phyloP scores from a whole-genome alignment of 2,797 vertebrate genomes.

The Melanotaenia boesemani region DNA sequence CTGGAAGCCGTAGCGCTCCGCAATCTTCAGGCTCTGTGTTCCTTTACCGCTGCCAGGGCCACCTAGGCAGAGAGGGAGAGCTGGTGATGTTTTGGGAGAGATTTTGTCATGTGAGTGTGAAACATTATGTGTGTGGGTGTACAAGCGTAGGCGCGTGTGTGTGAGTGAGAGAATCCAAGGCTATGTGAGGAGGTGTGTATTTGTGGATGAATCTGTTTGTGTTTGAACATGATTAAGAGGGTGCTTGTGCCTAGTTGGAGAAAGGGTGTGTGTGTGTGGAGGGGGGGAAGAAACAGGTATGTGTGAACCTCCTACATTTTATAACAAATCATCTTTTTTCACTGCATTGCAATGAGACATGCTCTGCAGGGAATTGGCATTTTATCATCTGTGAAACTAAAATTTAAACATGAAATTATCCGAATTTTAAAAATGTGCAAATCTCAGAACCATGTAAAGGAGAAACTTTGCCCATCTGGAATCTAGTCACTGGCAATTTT shows the following conservation, averaged over 20 bases:
- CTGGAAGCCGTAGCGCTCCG: conserved; percentile 95
- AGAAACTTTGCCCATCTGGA: background rate
- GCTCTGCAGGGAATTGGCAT: conserved; percentile 1
- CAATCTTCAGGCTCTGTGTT: conserved; percentile 97
- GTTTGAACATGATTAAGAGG: conserved; percentile 28
- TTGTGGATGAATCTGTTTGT: conserved; percentile 14
- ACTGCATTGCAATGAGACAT: background rate
- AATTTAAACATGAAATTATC: background rate
- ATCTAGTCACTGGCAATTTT: background rate
- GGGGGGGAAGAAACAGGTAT: conserved; percentile 51
- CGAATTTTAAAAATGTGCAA: background rate
- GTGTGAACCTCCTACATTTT: conserved; percentile 65
- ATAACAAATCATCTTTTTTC: conserved; percentile 35
- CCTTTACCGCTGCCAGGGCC: conserved; percentile 98
- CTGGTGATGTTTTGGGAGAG: conserved; percentile 59
- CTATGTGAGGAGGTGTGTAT: conserved; percentile 41
- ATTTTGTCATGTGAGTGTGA: conserved; percentile 54
- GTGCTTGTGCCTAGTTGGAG: conserved; percentile 18
- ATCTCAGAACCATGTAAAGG: background rate
- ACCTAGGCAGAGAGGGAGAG: conserved; percentile 80
- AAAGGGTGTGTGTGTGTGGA: conserved; percentile 10
- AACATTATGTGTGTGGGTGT: conserved; percentile 65
- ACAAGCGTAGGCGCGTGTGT: conserved; percentile 49
- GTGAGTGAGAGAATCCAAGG: conserved; percentile 43
- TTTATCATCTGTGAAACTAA: background rate